These are phyloP conservation scores for Sebastes variabilis DNA, from an alignment of 2,797 vertebrate genomes.

Conservation along the genomic window DNA sequence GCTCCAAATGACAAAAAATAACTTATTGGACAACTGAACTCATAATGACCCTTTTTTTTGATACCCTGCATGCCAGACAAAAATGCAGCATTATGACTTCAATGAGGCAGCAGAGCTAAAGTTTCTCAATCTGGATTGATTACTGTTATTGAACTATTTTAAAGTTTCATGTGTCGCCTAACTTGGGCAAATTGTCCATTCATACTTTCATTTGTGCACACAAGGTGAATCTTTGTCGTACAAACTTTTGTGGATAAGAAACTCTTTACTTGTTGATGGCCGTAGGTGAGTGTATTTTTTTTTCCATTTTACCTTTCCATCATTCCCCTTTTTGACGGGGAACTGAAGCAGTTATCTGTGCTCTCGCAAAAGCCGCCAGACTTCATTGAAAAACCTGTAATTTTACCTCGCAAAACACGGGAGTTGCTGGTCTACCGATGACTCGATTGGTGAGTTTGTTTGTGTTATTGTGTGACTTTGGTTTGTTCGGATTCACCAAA, in stretches of 20 bases:
- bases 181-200: background rate
- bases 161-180: no score
- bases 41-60: no score
- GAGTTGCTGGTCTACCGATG: no score
- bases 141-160: no score
- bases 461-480: no score
- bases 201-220: background rate
- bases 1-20: background rate
- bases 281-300: background rate
- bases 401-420: no score
- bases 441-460: no score
- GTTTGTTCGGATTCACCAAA: no score
- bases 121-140: background rate
- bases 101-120: background rate
- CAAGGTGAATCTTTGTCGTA: background rate
- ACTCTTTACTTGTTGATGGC: background rate
- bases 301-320: no score
- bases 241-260: background rate
- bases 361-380: no score
- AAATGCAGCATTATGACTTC: background rate
- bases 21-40: background rate
- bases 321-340: no score
- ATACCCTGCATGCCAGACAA: background rate
- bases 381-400: no score
- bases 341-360: accelerated